Percentiles rank a stretch among this genome's conserved stretches.
These are phyloP conservation scores for Wiebesia pumilae DNA, from an alignment of 1,140 invertebrate species.

Conservation along the genomic window DNA sequence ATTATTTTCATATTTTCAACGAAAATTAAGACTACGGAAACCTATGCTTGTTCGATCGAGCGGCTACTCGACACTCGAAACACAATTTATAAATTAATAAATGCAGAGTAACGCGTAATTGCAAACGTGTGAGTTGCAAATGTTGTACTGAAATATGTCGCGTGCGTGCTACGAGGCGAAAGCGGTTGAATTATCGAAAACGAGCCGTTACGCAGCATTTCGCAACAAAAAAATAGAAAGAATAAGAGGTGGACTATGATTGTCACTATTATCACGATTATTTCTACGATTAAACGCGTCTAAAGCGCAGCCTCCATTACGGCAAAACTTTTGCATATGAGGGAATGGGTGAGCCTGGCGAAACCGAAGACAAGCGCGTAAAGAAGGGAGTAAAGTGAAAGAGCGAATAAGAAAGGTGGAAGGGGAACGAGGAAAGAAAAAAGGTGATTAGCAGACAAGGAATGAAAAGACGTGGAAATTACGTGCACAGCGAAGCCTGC, in stretches of 20 bases:
- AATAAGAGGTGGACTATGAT: conserved; percentile 12
- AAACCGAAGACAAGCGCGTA: background rate
- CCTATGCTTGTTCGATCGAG: too few relatives aligned
- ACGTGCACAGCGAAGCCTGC: background rate
- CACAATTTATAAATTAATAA: too few relatives aligned
- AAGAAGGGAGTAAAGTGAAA: background rate
- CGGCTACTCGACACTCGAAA: too few relatives aligned
- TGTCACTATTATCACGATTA: conserved; percentile 43
- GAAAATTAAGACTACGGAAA: too few relatives aligned
- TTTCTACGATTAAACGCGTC: conserved; percentile 26
- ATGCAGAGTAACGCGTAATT: too few relatives aligned
- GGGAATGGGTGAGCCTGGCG: background rate
- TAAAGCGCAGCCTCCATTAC: conserved; percentile 1
- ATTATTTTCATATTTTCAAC: too few relatives aligned
- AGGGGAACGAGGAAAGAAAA: conserved; percentile 9
- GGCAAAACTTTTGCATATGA: background rate
- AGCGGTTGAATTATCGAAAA: background rate
- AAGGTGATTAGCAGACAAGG: conserved; percentile 46
- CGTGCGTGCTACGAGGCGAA: too few relatives aligned
- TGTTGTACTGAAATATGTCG: too few relatives aligned
- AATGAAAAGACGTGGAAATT: conserved; percentile 48
- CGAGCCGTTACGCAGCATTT: background rate
- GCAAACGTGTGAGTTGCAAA: too few relatives aligned
- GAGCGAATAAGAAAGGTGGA: background rate
- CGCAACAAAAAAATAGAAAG: background rate